A percentile compares a stretch with the other conserved stretches of the same genome.
Conservation (phyloP, 2,113 vertebrate genomes). For the Calyptommatus sinebrachiatus region DNA sequence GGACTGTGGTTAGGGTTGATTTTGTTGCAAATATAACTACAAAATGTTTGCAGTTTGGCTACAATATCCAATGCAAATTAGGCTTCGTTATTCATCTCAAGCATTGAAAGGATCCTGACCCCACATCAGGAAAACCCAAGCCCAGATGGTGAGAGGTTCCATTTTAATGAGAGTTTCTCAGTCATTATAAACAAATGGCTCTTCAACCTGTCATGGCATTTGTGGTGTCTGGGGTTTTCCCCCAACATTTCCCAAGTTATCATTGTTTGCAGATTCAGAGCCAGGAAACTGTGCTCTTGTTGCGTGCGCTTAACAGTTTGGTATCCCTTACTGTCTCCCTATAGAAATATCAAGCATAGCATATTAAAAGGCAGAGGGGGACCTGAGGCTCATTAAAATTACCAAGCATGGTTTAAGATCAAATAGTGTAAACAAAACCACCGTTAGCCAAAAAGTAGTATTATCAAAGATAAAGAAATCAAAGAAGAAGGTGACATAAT, state of each 20-base stretch:
- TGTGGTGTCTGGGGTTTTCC: not conserved
- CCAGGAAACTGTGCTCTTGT: not conserved
- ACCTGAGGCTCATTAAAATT: not conserved
- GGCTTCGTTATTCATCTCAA: constrained; percentile 37
- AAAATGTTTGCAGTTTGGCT: constrained; percentile 61
- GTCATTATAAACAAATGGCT: constrained; percentile 49
- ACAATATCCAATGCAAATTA: constrained; percentile 58
- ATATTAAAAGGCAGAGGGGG: not conserved
- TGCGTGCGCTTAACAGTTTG: not conserved
- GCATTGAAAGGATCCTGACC: constrained; percentile 47
- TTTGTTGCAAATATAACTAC: constrained; percentile 59
- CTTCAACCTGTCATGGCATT: constrained; percentile 42
- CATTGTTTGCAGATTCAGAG: constrained; percentile 22
- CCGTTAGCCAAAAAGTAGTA: not conserved
- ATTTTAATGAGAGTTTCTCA: constrained; percentile 42
- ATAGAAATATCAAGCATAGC: not conserved
- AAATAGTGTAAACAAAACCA: not conserved
- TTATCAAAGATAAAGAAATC: constrained; percentile 1
- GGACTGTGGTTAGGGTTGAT: constrained; percentile 45
- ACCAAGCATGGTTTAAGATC: not conserved
- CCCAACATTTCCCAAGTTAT: not conserved
- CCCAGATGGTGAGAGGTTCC: constrained; percentile 43
- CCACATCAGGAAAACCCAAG: constrained; percentile 46
- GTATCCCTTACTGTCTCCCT: not conserved
- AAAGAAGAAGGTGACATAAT: not conserved